phyloP scores from a whole-genome alignment of 2,797 vertebrate species.

The Pachyuromys duprasi region DNA sequence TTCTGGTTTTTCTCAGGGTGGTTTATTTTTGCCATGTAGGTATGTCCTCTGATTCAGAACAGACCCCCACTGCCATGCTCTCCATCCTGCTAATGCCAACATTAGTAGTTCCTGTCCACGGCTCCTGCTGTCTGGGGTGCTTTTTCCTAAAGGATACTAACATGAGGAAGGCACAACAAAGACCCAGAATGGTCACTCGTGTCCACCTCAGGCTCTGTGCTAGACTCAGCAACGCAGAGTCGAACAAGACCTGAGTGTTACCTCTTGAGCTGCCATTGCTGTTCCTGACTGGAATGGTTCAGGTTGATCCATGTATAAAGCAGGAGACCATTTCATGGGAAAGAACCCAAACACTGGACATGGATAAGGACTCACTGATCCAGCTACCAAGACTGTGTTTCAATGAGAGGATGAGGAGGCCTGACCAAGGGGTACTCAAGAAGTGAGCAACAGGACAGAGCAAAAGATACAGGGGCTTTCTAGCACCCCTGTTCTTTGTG shows the following conservation, averaged over 20 bases:
- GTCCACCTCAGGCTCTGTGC: no score
- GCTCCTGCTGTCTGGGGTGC: background rate
- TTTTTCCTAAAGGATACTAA: background rate
- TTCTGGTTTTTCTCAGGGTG: background rate
- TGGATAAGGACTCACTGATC: background rate
- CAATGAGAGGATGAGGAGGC: background rate
- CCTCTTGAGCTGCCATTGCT: background rate
- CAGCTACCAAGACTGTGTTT: background rate
- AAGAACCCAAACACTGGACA: background rate
- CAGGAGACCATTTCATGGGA: background rate
- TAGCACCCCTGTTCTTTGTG: background rate
- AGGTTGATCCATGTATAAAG: background rate
- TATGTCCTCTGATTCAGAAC: slow-evolving; percentile 7
- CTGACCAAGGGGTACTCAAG: background rate
- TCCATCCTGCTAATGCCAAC: background rate
- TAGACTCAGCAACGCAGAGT: background rate
- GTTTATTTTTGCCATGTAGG: background rate
- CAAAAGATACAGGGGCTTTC: background rate
- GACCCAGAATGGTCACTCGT: background rate
- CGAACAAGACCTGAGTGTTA: fast-evolving
- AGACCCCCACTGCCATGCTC: background rate
- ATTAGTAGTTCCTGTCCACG: background rate
- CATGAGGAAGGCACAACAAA: background rate
- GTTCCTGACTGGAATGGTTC: background rate
- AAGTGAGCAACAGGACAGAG: background rate